Conservation (phyloP, 2,888 invertebrate genomes). For the Aphodius sticticus region DNA sequence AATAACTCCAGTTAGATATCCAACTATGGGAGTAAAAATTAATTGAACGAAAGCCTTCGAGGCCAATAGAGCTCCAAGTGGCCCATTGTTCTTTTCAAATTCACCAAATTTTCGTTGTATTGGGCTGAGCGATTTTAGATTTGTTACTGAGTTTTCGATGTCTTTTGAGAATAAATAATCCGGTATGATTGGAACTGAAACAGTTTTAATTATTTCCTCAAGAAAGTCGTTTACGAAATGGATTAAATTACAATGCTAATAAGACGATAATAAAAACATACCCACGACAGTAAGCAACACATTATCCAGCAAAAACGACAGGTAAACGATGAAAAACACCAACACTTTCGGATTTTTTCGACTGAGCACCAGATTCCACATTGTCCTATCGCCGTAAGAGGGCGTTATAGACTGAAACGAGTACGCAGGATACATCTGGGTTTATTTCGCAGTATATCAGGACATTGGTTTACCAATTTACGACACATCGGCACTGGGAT, state of each 20-base stretch:
- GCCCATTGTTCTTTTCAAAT: constrained; percentile 69
- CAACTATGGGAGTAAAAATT: constrained; percentile 78
- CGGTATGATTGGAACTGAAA: constrained; percentile 81
- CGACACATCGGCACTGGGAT: constrained; percentile 47
- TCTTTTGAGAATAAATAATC: constrained; percentile 70
- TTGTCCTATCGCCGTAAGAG: constrained; percentile 32
- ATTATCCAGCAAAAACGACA: constrained; percentile 84
- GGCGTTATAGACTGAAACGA: constrained; percentile 19
- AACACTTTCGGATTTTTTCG: constrained; percentile 53
- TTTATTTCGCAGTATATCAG: constrained; percentile 39
- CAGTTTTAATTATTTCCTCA: neutral
- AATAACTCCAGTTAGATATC: constrained; percentile 69
- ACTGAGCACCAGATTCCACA: constrained; percentile 34
- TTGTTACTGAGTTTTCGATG: constrained; percentile 37
- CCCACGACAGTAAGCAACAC: constrained; percentile 88
- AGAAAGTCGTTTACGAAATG: neutral
- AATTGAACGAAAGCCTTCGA: constrained; percentile 85
- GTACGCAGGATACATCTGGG: constrained; percentile 41
- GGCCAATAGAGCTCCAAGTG: constrained; percentile 73
- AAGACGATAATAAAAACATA: constrained; percentile 61
- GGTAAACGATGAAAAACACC: constrained; percentile 70
- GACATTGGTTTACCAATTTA: constrained; percentile 44
- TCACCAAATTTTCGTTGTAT: constrained; percentile 57
- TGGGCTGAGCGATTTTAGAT: constrained; percentile 56
- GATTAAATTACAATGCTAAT: neutral